Evolutionary conservation across 2,888 invertebrate genomes (phyloP), one percentile per base, ranked within the genome.

Genomic region (Drosophila limbata): DNA sequence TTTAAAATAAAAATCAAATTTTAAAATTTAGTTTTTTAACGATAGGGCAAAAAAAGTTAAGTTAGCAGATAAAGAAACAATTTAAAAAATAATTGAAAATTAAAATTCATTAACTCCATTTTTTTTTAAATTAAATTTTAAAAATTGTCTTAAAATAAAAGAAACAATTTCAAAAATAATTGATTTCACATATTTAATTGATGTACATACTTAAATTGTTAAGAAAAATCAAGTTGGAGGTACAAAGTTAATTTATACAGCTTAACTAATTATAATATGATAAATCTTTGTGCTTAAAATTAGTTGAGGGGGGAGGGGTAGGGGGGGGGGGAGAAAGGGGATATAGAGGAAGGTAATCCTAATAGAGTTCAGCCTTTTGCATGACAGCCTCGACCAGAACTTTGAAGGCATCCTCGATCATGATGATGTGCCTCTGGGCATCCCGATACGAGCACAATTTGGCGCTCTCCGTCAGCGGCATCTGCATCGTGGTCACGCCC

Each of bases 331-430:
- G 17, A 3, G 9, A 10, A 28, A 15, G 11, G 17, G 17, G 19
- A n/a, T 19, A 11, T 8, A 9, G 4, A 15, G 47, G 15, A 5
- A 44, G 15, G n/a, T 31, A 19, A 3, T 8, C 8, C 92, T 92
- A 95, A 93, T 95, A 95, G 79, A 95, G 92, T 84, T 94, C 94
- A 75, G 94, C 94, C 91, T 95, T 95, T 68, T 95, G 93, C 69
- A 96, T 94, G 35, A 95, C 95, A 88, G 94, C 94, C 77, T 95
- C 94, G 63, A 95, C 84, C 28, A 93, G 78, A n/a, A 81, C 81
- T 65, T 91, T 89, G 74, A 93, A 93, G 13, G 92, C 90, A 56
- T 91, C 84, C 66, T 92, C 91, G 39, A 93, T 90, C 80, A 92
- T 90, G 2, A 86, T 86, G 13, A 93, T 90, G 57, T 92, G 88